Conservation (phyloP, 2,888 invertebrate genomes). For the Torymus aiolomorphi region DNA sequence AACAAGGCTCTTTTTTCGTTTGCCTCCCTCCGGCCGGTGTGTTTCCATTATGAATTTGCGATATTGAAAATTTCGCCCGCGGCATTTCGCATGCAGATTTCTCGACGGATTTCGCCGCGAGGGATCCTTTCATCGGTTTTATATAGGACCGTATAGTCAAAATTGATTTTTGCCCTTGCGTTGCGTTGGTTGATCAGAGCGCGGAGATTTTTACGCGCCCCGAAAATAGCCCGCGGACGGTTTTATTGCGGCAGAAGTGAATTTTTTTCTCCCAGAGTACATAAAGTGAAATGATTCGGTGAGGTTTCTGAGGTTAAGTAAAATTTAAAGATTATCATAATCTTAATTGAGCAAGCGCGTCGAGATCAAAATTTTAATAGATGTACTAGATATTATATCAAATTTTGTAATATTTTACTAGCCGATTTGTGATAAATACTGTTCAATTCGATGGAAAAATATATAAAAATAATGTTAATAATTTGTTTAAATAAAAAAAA, state of each 20-base stretch:
- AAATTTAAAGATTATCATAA: no score
- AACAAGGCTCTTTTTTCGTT: slow-evolving; percentile 34
- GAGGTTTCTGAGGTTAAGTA: no score
- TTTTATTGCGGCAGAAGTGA: slow-evolving; percentile 15
- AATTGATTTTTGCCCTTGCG: slow-evolving; percentile 32
- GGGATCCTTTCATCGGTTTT: slow-evolving; percentile 40
- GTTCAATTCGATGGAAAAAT: no score
- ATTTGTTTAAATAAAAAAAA: no score
- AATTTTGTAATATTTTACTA: no score
- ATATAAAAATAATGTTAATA: no score
- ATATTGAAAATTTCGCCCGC: slow-evolving; percentile 42
- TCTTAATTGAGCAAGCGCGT: no score
- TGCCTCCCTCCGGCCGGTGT: slow-evolving; percentile 4
- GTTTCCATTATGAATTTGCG: slow-evolving; percentile 44
- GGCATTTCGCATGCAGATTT: slow-evolving; percentile 42
- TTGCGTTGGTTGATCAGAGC: slow-evolving; percentile 3
- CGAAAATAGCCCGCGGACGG: slow-evolving; percentile 2
- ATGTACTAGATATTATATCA: no score
- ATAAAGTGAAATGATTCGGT: no score
- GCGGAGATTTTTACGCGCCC: slow-evolving; percentile 16
- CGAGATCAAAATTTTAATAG: no score
- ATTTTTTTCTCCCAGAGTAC: neutral
- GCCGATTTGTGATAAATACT: no score
- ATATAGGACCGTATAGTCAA: slow-evolving; percentile 22
- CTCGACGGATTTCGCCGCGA: slow-evolving; percentile 26